phyloP scores from a whole-genome alignment of 2,888 invertebrate genomes.

The Athetis lepigone region DNA sequence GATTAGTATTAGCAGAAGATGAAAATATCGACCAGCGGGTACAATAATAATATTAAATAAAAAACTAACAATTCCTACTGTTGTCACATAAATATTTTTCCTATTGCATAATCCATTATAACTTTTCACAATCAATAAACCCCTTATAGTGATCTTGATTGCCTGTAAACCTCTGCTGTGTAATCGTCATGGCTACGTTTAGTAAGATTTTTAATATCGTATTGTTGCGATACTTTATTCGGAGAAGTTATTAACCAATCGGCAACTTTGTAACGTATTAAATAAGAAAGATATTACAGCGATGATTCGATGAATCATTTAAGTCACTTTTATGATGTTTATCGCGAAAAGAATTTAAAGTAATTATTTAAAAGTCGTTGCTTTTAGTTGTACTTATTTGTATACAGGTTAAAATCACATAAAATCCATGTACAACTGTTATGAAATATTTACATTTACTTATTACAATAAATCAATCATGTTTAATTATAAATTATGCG shows the following conservation, averaged over 20 bases:
- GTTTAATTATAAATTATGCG: not conserved
- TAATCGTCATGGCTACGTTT: constrained; percentile 13
- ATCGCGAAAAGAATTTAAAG: too few species aligned
- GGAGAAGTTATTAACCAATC: constrained; percentile 38
- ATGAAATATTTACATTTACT: not conserved
- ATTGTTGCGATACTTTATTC: constrained; percentile 43
- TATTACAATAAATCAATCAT: constrained; percentile 14
- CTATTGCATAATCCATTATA: constrained; percentile 29
- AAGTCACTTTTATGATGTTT: constrained; percentile 14
- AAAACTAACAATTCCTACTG: constrained; percentile 14
- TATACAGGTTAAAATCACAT: too few species aligned
- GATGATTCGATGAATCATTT: constrained; percentile 48
- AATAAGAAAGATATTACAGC: constrained; percentile 35
- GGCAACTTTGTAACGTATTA: constrained; percentile 32
- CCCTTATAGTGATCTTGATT: constrained; percentile 16
- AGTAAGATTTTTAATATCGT: constrained; percentile 41
- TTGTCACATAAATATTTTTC: too few species aligned
- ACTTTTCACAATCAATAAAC: constrained; percentile 31
- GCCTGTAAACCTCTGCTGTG: not conserved
- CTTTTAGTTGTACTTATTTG: not conserved
- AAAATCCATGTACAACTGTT: too few species aligned
- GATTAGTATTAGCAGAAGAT: too few species aligned
- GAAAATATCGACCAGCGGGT: not conserved
- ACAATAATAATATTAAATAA: constrained; percentile 10
- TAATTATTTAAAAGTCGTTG: too few species aligned